Conservation (phyloP, 2,113 vertebrate genomes). For the Talpa occidentalis region DNA sequence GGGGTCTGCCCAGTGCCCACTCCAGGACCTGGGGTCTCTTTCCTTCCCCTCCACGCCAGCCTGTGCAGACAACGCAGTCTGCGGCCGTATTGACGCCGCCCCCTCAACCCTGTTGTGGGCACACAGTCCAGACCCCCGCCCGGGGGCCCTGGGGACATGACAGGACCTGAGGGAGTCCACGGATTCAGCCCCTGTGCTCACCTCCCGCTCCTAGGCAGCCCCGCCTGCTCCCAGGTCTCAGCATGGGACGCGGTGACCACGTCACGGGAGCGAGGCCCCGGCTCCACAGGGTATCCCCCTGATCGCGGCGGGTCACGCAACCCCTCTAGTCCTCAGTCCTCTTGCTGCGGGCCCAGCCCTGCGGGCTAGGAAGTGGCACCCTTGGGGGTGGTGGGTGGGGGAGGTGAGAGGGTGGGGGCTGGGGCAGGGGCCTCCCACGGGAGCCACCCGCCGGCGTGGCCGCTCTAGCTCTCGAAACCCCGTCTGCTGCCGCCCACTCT, state of each 20-base stretch:
- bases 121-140: too few species aligned
- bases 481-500: not conserved
- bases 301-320: not conserved
- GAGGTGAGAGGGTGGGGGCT: too few species aligned
- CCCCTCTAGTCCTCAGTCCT: not conserved
- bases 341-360: not conserved
- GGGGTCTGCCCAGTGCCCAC: not conserved
- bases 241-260: not conserved
- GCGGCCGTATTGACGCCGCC: too few species aligned
- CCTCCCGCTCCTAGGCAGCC: accelerated
- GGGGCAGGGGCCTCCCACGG: too few species aligned
- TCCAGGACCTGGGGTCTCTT: too few species aligned
- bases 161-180: too few species aligned
- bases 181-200: not conserved
- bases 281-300: not conserved
- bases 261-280: not conserved
- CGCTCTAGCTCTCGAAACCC: too few species aligned
- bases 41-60: not conserved
- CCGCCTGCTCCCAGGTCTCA: too few species aligned
- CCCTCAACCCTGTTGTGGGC: not conserved
- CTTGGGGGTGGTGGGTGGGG: not conserved
- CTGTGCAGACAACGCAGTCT: not conserved
- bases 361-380: not conserved
- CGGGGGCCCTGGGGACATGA: too few species aligned
- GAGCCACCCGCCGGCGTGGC: too few species aligned